These are phyloP conservation scores for Gallinago jamesoni DNA, from an alignment of 2,113 vertebrate species.

Conservation along the genomic window DNA sequence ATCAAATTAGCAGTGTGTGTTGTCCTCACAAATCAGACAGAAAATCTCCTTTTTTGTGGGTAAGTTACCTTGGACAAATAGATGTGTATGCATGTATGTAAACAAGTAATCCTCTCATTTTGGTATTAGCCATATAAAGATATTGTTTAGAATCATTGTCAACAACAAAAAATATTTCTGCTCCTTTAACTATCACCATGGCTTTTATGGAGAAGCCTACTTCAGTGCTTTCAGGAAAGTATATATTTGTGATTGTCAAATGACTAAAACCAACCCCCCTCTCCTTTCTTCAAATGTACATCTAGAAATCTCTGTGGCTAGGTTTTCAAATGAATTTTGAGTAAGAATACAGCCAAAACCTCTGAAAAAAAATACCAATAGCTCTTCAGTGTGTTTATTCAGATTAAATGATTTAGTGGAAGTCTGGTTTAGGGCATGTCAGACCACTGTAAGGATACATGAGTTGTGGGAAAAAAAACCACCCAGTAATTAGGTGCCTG, in stretches of 20 bases:
- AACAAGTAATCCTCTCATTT: neutral
- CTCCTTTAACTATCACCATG: neutral
- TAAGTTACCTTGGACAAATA: neutral
- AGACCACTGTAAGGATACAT: neutral
- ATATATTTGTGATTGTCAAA: neutral
- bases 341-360: neutral
- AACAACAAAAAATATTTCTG: neutral
- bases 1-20: neutral
- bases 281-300: neutral
- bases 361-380: neutral
- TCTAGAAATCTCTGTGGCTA: neutral
- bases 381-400: neutral
- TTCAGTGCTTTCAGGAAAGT: neutral
- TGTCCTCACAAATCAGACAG: neutral
- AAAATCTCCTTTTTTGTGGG: neutral
- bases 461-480: neutral
- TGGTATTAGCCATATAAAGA: neutral
- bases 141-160: neutral
- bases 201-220: neutral
- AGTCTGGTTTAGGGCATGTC: neutral
- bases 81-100: neutral
- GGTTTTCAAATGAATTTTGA: neutral
- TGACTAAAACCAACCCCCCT: fast-evolving
- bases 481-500: neutral
- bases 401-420: neutral